Evolutionary conservation across 2,888 invertebrate genomes (phyloP).

Genomic region (Euplexia lucipara): DNA sequence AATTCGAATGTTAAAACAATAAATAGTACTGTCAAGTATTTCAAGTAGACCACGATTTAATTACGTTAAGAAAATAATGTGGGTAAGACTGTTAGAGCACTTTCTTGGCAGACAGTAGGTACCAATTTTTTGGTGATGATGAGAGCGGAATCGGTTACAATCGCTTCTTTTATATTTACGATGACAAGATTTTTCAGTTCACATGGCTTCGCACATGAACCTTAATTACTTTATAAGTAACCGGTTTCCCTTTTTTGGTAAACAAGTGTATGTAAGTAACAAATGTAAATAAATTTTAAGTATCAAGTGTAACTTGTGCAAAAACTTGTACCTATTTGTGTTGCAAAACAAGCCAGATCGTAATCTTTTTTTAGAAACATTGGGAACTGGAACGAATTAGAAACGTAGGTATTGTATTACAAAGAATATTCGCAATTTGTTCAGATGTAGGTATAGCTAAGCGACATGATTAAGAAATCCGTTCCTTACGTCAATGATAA

Average conservation of each 20-base stretch:
- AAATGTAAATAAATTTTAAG: background rate
- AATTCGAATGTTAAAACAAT: too few species aligned
- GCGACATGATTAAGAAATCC: conserved; percentile 19
- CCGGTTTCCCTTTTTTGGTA: conserved; percentile 7
- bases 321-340: conserved; percentile 5
- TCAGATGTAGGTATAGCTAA: conserved; percentile 12
- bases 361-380: background rate
- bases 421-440: conserved; percentile 9
- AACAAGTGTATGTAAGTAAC: conserved; percentile 2
- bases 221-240: conserved; percentile 20
- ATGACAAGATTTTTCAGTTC: conserved; percentile 13
- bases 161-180: conserved; percentile 5
- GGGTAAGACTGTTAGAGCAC: background rate
- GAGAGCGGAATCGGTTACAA: conserved; percentile 10
- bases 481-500: conserved; percentile 38
- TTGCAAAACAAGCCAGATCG: background rate
- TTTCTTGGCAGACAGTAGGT: background rate
- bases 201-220: conserved; percentile 1
- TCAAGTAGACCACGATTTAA: background rate
- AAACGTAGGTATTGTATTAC: conserved; percentile 13
- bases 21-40: background rate
- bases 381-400: conserved; percentile 4
- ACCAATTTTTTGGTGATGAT: conserved; percentile 9
- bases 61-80: background rate
- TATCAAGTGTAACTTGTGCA: background rate